A percentile compares a stretch with the other conserved stretches of the same genome.
phyloP scores from a whole-genome alignment of 1,140 invertebrate species.

The Aphelenchoides fujianensis region DNA sequence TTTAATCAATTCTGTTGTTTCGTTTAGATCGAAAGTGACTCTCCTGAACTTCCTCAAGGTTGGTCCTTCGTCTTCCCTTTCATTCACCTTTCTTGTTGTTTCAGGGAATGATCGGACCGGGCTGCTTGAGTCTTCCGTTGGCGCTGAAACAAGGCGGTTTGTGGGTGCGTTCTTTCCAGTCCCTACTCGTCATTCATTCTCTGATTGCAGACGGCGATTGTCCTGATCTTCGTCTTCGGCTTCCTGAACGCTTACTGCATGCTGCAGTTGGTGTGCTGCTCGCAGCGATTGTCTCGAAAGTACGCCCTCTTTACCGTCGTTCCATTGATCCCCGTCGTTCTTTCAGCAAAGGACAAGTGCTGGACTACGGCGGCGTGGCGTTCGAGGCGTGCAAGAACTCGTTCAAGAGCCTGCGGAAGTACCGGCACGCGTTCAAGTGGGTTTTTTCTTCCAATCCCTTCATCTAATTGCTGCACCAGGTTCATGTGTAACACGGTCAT shows the following conservation, averaged over 20 bases:
- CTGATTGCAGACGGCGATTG: conserved; percentile 38
- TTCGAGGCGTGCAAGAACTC: conserved; percentile 46
- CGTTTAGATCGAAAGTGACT: background rate
- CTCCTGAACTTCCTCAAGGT: background rate
- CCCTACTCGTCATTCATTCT: too few species aligned
- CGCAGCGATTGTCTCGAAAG: conserved; percentile 49
- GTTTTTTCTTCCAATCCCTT: conserved; percentile 9
- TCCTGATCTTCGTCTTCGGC: conserved; percentile 47
- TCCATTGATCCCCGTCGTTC: too few species aligned
- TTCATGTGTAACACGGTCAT: conserved; percentile 34
- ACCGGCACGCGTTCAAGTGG: conserved; percentile 33
- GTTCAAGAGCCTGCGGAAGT: conserved; percentile 34
- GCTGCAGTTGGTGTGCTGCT: conserved; percentile 55
- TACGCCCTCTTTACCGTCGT: too few species aligned
- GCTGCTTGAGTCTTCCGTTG: conserved; percentile 52
- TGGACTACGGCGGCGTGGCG: conserved; percentile 55
- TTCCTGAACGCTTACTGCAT: conserved; percentile 53
- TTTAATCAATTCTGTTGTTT: too few species aligned
- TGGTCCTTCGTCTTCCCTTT: too few species aligned
- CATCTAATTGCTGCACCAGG: conserved; percentile 12
- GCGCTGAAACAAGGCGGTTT: conserved; percentile 59
- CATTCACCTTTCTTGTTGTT: too few species aligned
- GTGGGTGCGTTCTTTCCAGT: too few species aligned
- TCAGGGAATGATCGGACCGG: conserved; percentile 60
- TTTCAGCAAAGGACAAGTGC: conserved; percentile 41